Evolutionary conservation across 1,140 invertebrate species (phyloP).

Genomic region (Hyles vespertilio): DNA sequence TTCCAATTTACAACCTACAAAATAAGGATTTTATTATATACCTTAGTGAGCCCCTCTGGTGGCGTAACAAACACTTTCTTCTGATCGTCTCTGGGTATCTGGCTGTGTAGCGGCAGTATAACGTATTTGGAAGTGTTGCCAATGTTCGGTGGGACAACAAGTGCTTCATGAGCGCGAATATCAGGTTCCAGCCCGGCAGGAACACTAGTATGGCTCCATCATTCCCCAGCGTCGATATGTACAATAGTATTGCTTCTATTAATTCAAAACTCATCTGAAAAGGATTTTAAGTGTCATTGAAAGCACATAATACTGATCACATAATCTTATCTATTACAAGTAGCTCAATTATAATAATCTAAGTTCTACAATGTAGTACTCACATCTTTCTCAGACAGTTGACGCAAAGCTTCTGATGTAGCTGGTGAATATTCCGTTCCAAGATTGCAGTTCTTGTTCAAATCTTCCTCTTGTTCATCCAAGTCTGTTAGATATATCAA

Average conservation of each 20-base stretch:
- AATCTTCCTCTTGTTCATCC: slow-evolving; percentile 85
- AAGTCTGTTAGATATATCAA: slow-evolving; percentile 29
- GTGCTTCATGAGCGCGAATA: slow-evolving; percentile 93
- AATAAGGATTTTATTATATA: slow-evolving; percentile 13
- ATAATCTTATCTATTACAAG: no score
- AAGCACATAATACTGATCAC: no score
- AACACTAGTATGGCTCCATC: slow-evolving; percentile 94
- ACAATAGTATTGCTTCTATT: slow-evolving; percentile 86
- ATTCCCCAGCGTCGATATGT: slow-evolving; percentile 84
- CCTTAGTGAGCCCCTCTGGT: slow-evolving; percentile 72
- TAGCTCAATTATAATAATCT: no score
- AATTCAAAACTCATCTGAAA: slow-evolving; percentile 92
- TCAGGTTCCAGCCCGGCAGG: slow-evolving; percentile 95
- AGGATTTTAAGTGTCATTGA: background rate
- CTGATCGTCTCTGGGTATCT: slow-evolving; percentile 93
- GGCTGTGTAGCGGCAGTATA: slow-evolving; percentile 92
- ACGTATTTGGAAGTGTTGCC: slow-evolving; percentile 79
- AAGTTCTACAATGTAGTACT: slow-evolving; percentile 19
- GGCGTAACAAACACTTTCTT: slow-evolving; percentile 90
- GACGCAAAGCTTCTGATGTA: slow-evolving; percentile 84
- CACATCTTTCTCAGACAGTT: slow-evolving; percentile 87
- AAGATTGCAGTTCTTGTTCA: slow-evolving; percentile 79
- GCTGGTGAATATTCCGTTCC: slow-evolving; percentile 75
- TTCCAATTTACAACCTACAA: no score
- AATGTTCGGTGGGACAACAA: slow-evolving; percentile 85